These are phyloP conservation scores for Drosophila fuyamai DNA, from an alignment of 1,140 invertebrate species.

Conservation along the genomic window DNA sequence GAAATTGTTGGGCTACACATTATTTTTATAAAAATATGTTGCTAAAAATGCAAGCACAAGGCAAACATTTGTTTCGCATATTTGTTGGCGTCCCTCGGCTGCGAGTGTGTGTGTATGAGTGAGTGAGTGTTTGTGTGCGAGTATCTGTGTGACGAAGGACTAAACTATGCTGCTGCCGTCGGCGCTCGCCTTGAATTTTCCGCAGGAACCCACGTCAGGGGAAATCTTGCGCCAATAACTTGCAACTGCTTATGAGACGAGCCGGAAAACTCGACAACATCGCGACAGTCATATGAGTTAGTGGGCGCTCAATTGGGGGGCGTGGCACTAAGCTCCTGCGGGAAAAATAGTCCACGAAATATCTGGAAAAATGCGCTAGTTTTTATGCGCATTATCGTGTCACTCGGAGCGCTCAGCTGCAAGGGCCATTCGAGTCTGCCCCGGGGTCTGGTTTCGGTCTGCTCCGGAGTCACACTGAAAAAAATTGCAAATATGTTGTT, in stretches of 20 bases:
- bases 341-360: slow-evolving; percentile 28
- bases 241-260: slow-evolving; percentile 78
- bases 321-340: slow-evolving; percentile 21
- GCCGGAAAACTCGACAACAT: slow-evolving; percentile 7
- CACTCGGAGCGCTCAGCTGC: slow-evolving; percentile 27
- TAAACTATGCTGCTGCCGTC: slow-evolving; percentile 57
- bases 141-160: slow-evolving; percentile 39
- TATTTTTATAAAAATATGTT: slow-evolving; percentile 78
- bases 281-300: slow-evolving; percentile 35
- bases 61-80: slow-evolving; percentile 77
- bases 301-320: slow-evolving; percentile 13
- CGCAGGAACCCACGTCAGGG: slow-evolving; percentile 49
- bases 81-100: slow-evolving; percentile 34
- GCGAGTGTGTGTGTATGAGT: slow-evolving; percentile 1
- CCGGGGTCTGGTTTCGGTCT: slow-evolving; percentile 13
- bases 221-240: slow-evolving; percentile 78
- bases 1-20: slow-evolving; percentile 65
- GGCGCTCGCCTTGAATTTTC: slow-evolving; percentile 63
- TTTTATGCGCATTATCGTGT: slow-evolving; percentile 62
- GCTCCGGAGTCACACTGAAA: slow-evolving; percentile 1
- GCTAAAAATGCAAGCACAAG: slow-evolving; percentile 75
- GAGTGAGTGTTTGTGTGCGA: slow-evolving; percentile 11
- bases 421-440: slow-evolving; percentile 7
- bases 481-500: background rate
- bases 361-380: slow-evolving; percentile 34